A percentile compares a stretch with the other conserved stretches of the same genome.
Evolutionary conservation across 2,113 vertebrate genomes (phyloP).

Genomic region (Loxodonta africana): DNA sequence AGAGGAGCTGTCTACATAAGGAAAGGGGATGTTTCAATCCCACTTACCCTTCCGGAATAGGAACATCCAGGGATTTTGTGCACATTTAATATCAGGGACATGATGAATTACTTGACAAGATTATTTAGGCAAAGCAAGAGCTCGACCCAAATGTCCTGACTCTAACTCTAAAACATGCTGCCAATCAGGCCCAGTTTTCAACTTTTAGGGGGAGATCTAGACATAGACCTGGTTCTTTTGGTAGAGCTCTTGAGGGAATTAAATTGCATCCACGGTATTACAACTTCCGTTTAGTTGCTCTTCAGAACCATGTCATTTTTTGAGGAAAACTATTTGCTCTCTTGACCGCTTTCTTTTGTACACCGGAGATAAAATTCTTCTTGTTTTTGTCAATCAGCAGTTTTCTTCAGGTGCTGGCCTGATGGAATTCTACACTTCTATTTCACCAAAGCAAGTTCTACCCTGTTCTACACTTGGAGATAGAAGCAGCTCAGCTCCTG

Average conservation of each 20-base stretch:
- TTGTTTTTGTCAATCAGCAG: too few species aligned
- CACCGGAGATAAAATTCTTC: too few species aligned
- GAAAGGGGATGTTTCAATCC: not conserved
- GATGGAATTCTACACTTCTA: fast-evolving
- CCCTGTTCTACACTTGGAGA: not conserved
- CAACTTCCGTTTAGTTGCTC: too few species aligned
- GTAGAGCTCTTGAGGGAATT: not conserved
- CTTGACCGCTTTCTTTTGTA: not conserved
- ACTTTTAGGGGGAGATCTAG: too few species aligned
- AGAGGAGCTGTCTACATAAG: not conserved
- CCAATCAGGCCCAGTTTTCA: not conserved
- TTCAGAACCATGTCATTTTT: not conserved
- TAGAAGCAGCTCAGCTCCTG: fast-evolving
- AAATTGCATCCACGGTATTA: fast-evolving
- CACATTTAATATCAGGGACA: too few species aligned
- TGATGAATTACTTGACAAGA: too few species aligned
- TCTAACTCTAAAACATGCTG: not conserved
- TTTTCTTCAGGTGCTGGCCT: fast-evolving
- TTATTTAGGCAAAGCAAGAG: not conserved
- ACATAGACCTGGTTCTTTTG: too few species aligned
- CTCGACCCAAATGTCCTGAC: not conserved
- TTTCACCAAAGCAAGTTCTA: not conserved
- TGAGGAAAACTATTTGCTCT: too few species aligned
- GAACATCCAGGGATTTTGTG: too few species aligned
- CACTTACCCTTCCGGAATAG: fast-evolving